A percentile compares a stretch with the other conserved stretches of the same genome.
Conservation (phyloP, 2,113 vertebrate genomes). For the Gasterosteus nipponicus region DNA sequence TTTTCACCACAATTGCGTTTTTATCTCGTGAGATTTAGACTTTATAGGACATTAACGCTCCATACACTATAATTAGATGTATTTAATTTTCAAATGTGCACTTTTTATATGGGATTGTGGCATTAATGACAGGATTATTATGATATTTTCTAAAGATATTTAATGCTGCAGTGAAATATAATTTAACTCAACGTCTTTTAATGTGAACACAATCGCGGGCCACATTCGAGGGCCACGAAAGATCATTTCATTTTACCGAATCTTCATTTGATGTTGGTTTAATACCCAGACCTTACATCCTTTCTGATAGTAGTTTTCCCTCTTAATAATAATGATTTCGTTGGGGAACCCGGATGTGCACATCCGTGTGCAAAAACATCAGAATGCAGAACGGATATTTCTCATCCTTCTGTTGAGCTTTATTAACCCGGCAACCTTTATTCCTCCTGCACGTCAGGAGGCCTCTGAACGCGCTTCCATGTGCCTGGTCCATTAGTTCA, state of each 20-base stretch:
- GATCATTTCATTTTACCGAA: neutral
- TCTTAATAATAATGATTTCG: neutral
- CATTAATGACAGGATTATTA: neutral
- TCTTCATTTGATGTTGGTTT: neutral
- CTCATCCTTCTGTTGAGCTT: constrained; percentile 24
- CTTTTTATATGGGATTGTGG: neutral
- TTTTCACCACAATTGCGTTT: neutral
- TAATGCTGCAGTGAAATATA: neutral
- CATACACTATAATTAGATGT: neutral
- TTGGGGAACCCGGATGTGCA: constrained; percentile 4
- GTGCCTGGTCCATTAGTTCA: constrained; percentile 65
- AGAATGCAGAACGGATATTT: constrained; percentile 19
- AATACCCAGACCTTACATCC: neutral
- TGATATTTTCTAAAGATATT: neutral
- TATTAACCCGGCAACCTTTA: constrained; percentile 12
- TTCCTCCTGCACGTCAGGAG: neutral
- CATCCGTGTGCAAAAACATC: constrained; percentile 13
- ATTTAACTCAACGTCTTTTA: neutral
- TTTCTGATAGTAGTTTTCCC: neutral
- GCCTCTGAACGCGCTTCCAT: constrained; percentile 66
- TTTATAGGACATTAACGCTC: neutral
- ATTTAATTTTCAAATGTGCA: neutral
- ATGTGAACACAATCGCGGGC: neutral
- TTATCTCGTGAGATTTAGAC: neutral
- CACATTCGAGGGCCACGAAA: neutral